A percentile compares a stretch with the other conserved stretches of the same genome.
Evolutionary conservation across 2,797 vertebrate genomes (phyloP).

Genomic region (Anableps anableps): DNA sequence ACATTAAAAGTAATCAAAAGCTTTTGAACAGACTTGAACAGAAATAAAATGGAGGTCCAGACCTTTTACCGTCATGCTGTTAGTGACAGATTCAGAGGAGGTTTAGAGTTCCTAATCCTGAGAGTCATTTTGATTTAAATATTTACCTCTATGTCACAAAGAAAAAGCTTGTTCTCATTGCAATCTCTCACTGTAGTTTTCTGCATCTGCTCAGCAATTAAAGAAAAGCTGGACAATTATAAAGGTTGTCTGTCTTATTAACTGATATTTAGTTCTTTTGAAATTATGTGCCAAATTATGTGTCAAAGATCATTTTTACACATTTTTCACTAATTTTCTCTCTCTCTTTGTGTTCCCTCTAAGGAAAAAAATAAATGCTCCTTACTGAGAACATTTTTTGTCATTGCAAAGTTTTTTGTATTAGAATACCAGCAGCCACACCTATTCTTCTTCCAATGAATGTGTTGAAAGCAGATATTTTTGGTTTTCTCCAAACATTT

Average conservation of each 20-base stretch:
- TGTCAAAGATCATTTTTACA: neutral
- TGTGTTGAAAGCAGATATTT: neutral
- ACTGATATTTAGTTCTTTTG: neutral
- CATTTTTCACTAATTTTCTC: neutral
- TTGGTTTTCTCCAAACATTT: neutral
- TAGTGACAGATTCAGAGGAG: slow-evolving; percentile 13
- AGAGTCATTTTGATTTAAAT: slow-evolving; percentile 10
- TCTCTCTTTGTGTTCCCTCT: neutral
- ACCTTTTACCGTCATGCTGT: slow-evolving; percentile 17
- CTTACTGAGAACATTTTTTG: neutral
- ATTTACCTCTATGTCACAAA: neutral
- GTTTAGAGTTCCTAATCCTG: slow-evolving; percentile 3
- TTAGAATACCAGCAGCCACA: neutral
- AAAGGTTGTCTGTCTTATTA: neutral
- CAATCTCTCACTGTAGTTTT: neutral
- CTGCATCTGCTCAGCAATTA: neutral
- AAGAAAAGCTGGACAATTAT: neutral
- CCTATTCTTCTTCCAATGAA: neutral
- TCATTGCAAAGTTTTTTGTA: neutral
- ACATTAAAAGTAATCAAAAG: slow-evolving; percentile 56
- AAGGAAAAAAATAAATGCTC: neutral
- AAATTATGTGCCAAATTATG: neutral
- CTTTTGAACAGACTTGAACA: slow-evolving; percentile 56
- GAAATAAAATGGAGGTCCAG: slow-evolving; percentile 55
- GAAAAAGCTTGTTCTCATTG: neutral